Base-by-base conservation (phyloP, 2,888 invertebrate species). In the Drosophila cognata region DNA sequence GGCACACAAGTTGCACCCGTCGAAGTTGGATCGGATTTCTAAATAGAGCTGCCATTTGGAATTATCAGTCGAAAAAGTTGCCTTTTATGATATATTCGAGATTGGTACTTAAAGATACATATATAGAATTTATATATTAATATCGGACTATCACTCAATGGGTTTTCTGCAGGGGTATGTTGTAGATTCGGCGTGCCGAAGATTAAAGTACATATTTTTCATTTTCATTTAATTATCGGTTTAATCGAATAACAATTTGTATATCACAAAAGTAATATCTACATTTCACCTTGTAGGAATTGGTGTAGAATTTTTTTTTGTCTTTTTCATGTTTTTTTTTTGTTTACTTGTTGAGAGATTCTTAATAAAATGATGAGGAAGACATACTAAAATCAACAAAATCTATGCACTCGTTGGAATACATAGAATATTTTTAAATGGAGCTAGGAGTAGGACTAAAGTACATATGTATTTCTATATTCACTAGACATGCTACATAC, bases 201-300 rank as follows among this genome's bases (percentile, higher is more conserved):
- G 50, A 21, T 48, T 2, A 10, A 38, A 35, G 7, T 41, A 52
- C 62, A 63, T 62, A 38, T 28, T 60, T 25, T 35, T 31, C 43
- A 53, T 43, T 56, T 71, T 61, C 41, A 66, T 79, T 81, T 71
- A 76, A 72, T 77, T 81, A 83, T 86, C 75, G 69, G 78, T 76
- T 72, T 83, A 74, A 71, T 81, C 68, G 71, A 82, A 80, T 80
- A 81, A 81, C 77, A 80, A 79, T 75, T 90, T 89, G 89, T 83
- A 89, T 87, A 87, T 87, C 87, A 87, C 87, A 87, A 87, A 87
- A 87, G 90, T 87, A 89, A 87, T 87, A 89, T 90, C 88, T 87
- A 87, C 90, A 87, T 87, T 87, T 87, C 89, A 87, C 86, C 86
- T 87, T 90, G 60, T 75, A 87, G 86, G 90, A 88, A 75, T 81